Evolutionary conservation across 2,888 invertebrate genomes (phyloP), one percentile per base, ranked within the genome.

Genomic region (Eustalomyia histrio): DNA sequence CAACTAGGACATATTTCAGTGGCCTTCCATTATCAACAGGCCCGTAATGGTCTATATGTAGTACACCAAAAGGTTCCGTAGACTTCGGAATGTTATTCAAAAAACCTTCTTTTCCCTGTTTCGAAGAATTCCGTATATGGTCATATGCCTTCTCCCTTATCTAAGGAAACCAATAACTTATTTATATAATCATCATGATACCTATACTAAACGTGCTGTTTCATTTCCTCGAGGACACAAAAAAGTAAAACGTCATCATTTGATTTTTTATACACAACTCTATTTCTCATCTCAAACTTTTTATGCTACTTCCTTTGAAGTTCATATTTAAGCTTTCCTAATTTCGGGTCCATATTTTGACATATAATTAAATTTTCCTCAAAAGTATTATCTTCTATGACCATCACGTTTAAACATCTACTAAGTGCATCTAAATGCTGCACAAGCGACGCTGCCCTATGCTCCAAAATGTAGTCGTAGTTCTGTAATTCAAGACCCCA

Each of bases 281-380:
- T 79, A 47, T 83, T 72, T 17, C 78, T 55, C 78, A 83, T 83
- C 12, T 80, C 80, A 60, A 33, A 33, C 33, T 6, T 33, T 33
- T 33, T 33, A 33, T 33, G 33, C 8, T 33, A 8, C 8, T 33
- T 33, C 33, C 33, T 8, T 17, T 74, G 57, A 35, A 80, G 16
- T 7, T n/a, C 12, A 1, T 68, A 17, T 10, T 43, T 68, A n/a
- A 74, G n/a, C n/a, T 67, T 9, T 10, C 1, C 16, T 10, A 79
- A 8, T n/a, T 65, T 57, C 1, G 9, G 6, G 18, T 80, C 80
- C 18, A n/a, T 69, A 24, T 53, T 55, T 12, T 76, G 80, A 29
- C 82, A 79, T n/a, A 79, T 78, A 3, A 78, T 9, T 2, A 81
- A n/a, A 64, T 74, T 81, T 18, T 81, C 65, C 50, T 76, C 76